Evolutionary conservation across 2,888 invertebrate species (phyloP).

Genomic region (Blastobasis adustella): DNA sequence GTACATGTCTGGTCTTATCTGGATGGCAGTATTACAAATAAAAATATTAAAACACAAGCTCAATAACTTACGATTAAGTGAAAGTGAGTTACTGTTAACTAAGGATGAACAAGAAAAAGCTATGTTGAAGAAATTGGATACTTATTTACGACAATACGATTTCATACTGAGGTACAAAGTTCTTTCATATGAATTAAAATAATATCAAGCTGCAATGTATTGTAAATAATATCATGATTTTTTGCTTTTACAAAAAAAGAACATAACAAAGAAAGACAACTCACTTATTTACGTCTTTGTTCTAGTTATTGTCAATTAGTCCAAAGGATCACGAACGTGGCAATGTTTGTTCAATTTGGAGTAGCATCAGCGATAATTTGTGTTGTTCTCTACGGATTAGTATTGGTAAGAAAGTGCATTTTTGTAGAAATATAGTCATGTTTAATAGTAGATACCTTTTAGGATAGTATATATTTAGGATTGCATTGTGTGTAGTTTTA

Average conservation of each 20-base stretch:
- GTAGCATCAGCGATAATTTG: constrained; percentile 46
- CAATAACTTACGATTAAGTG: constrained; percentile 24
- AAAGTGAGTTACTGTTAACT: constrained; percentile 12
- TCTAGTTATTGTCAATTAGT: constrained; percentile 37
- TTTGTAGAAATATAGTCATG: too few species aligned
- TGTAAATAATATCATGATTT: not conserved
- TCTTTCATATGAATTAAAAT: not conserved
- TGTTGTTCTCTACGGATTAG: constrained; percentile 37
- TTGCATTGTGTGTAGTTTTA: not conserved
- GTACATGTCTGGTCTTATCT: constrained; percentile 42
- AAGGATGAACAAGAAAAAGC: constrained; percentile 13
- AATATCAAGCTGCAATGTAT: not conserved
- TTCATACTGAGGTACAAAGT: constrained; percentile 32
- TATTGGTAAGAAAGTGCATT: constrained; percentile 31
- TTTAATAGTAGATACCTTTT: too few species aligned
- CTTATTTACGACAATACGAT: constrained; percentile 38
- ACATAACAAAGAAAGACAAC: too few species aligned
- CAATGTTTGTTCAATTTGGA: constrained; percentile 46
- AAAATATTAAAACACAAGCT: constrained; percentile 38
- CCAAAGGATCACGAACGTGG: constrained; percentile 35
- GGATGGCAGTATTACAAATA: constrained; percentile 39
- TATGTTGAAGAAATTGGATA: constrained; percentile 20
- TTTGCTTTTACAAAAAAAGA: not conserved
- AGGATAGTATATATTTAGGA: not conserved
- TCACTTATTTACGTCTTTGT: not conserved